These are phyloP conservation scores for Heliconius nattereri DNA, from an alignment of 1,140 invertebrate species.

Conservation along the genomic window DNA sequence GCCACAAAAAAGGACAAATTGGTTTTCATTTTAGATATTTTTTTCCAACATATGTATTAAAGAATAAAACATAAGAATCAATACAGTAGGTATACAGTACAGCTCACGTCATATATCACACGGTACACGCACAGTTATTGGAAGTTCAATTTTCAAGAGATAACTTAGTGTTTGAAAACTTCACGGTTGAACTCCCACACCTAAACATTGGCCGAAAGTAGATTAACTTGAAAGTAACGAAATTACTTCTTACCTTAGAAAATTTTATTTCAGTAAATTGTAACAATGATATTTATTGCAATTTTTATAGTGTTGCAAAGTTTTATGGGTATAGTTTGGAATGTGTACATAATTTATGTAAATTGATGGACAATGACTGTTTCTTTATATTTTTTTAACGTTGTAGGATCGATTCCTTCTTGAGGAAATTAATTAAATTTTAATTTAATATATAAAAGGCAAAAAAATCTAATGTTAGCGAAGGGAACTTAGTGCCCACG, in stretches of 20 bases:
- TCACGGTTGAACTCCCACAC: constrained; percentile 18
- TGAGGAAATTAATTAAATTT: too few species aligned
- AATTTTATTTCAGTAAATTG: neutral
- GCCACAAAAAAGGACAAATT: too few species aligned
- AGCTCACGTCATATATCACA: neutral
- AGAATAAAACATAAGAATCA: neutral
- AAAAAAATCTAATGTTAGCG: too few species aligned
- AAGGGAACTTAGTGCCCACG: too few species aligned
- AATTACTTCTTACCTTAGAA: neutral
- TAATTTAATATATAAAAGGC: too few species aligned
- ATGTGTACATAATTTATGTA: neutral
- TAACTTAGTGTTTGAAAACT: constrained; percentile 16
- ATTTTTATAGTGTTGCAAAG: neutral
- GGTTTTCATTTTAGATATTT: too few species aligned
- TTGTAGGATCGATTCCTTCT: too few species aligned
- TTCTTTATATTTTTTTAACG: too few species aligned
- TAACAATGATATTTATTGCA: constrained; percentile 4
- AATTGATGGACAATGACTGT: neutral
- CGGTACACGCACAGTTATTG: constrained; percentile 1
- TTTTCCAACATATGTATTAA: too few species aligned
- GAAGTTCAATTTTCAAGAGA: constrained; percentile 6
- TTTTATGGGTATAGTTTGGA: neutral
- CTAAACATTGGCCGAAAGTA: neutral
- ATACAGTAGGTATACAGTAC: neutral
- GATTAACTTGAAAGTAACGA: constrained; percentile 2